Evolutionary conservation across 2,797 vertebrate species (phyloP).

Genomic region (Mormyrops attenuatus): DNA sequence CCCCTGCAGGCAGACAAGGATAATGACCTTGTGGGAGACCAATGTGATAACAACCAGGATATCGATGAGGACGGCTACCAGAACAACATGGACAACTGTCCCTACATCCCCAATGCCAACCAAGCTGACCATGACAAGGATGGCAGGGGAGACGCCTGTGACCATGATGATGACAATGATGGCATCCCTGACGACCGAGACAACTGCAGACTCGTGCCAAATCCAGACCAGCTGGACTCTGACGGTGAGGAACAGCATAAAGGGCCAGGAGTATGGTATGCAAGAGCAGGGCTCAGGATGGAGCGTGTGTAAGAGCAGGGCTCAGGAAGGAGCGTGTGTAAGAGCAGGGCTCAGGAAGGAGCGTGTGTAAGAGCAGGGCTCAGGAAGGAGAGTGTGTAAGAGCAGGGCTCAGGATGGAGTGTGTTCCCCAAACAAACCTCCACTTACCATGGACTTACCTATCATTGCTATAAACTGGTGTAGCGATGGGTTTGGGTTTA

Average conservation of each 20-base stretch:
- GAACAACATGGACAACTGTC: slow-evolving; percentile 95
- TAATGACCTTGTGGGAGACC: slow-evolving; percentile 89
- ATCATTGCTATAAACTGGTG: neutral
- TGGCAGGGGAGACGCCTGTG: slow-evolving; percentile 85
- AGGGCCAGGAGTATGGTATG: neutral
- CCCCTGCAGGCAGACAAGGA: slow-evolving; percentile 72
- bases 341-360: neutral
- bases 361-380: neutral
- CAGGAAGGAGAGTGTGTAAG: neutral
- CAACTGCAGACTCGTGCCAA: slow-evolving; percentile 87
- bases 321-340: neutral
- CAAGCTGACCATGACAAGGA: slow-evolving; percentile 92
- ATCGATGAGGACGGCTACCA: slow-evolving; percentile 94
- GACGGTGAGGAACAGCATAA: slow-evolving; percentile 62
- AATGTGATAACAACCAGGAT: slow-evolving; percentile 87
- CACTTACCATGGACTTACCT: neutral
- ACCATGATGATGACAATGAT: slow-evolving; percentile 90
- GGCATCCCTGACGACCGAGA: slow-evolving; percentile 89
- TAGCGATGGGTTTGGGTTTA: neutral
- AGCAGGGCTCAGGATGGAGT: neutral
- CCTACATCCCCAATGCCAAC: slow-evolving; percentile 87
- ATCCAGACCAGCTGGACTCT: slow-evolving; percentile 76
- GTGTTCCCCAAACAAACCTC: neutral
- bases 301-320: neutral
- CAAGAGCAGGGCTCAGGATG: neutral